phyloP scores from a whole-genome alignment of 2,797 vertebrate species.

The Telmatherina bonti region DNA sequence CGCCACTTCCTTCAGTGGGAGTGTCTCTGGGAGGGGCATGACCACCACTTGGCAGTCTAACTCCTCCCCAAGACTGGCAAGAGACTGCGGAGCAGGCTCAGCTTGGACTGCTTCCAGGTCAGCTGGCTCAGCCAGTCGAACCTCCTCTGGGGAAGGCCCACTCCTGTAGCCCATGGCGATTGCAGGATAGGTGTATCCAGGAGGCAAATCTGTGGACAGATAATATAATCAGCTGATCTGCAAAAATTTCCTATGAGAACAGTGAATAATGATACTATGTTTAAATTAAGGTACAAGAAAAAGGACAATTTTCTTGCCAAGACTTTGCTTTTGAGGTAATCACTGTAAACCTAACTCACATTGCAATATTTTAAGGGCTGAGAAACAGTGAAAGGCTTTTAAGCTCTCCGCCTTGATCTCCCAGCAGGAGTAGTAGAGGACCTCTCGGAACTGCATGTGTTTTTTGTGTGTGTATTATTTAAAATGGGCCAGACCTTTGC shows the following conservation, averaged over 20 bases:
- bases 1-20: constrained; percentile 66
- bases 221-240: constrained; percentile 4
- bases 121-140: constrained; percentile 86
- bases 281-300: background rate
- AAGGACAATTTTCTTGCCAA: background rate
- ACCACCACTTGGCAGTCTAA: constrained; percentile 76
- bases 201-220: constrained; percentile 85
- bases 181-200: constrained; percentile 86
- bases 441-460: constrained; percentile 37
- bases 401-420: constrained; percentile 50
- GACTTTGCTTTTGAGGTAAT: background rate
- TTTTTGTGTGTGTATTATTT: constrained; percentile 37
- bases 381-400: constrained; percentile 37
- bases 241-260: background rate
- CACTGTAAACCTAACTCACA: constrained; percentile 11
- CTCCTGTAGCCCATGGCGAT: constrained; percentile 86
- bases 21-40: constrained; percentile 72
- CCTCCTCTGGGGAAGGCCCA: constrained; percentile 81
- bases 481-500: constrained; percentile 57
- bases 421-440: constrained; percentile 27
- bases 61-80: constrained; percentile 81
- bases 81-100: constrained; percentile 85
- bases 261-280: background rate
- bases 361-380: constrained; percentile 23
- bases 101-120: constrained; percentile 90